Percentiles rank a stretch among this genome's conserved stretches.
phyloP scores from a whole-genome alignment of 2,888 invertebrate species.

The Eumerus sabulonum region DNA sequence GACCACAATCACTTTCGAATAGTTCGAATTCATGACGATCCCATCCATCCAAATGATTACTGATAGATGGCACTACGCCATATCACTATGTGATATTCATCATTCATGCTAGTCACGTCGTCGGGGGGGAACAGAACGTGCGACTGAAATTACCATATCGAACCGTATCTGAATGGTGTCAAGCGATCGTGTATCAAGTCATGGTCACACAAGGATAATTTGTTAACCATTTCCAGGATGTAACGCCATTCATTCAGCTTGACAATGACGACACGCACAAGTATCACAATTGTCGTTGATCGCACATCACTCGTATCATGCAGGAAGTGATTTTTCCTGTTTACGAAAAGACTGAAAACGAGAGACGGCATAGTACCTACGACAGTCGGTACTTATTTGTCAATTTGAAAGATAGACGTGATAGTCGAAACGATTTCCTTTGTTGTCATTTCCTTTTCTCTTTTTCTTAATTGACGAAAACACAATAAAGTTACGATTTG shows the following conservation, averaged over 20 bases:
- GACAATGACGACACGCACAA: constrained; percentile 51
- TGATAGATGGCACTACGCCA: constrained; percentile 23
- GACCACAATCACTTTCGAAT: too few species aligned
- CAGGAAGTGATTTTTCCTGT: constrained; percentile 69
- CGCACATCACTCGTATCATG: constrained; percentile 21
- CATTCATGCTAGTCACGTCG: constrained; percentile 54
- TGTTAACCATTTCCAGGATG: constrained; percentile 58
- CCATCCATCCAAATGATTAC: neutral
- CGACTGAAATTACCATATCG: constrained; percentile 48
- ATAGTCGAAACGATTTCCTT: constrained; percentile 67
- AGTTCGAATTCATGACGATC: neutral
- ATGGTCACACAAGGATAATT: constrained; percentile 53
- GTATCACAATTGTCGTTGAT: constrained; percentile 25
- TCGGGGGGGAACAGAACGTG: constrained; percentile 54
- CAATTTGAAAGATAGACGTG: constrained; percentile 66
- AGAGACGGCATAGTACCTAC: constrained; percentile 5
- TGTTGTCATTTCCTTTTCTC: constrained; percentile 67
- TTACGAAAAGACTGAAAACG: constrained; percentile 44
- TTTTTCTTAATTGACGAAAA: constrained; percentile 40
- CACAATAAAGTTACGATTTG: too few species aligned
- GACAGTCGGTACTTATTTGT: constrained; percentile 63
- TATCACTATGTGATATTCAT: constrained; percentile 3
- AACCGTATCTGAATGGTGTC: constrained; percentile 51
- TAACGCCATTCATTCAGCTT: constrained; percentile 63
- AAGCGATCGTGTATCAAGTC: constrained; percentile 27